Percentiles rank a stretch among this genome's conserved stretches.
Evolutionary conservation across 2,888 invertebrate species (phyloP).

Genomic region (Acronicta psi): DNA sequence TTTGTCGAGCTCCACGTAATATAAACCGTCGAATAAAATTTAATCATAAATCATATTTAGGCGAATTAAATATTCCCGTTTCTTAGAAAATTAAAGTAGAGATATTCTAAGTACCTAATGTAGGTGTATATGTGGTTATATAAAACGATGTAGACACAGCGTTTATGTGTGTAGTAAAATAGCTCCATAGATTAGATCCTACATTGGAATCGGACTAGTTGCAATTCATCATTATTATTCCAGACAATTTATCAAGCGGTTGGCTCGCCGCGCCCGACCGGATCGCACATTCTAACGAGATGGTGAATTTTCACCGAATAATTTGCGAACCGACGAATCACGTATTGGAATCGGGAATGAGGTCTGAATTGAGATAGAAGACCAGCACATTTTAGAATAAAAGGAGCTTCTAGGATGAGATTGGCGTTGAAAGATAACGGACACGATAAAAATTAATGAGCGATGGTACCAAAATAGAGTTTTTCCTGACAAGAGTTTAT

Average conservation of each 20-base stretch:
- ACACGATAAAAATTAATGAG: slow-evolving; percentile 58
- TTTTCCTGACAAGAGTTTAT: background rate
- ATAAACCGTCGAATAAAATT: slow-evolving; percentile 75
- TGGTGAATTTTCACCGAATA: slow-evolving; percentile 89
- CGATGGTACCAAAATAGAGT: slow-evolving; percentile 10
- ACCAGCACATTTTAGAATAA: slow-evolving; percentile 79
- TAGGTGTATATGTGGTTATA: slow-evolving; percentile 23
- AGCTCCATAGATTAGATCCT: slow-evolving; percentile 81
- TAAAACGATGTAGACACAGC: slow-evolving; percentile 22
- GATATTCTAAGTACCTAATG: slow-evolving; percentile 13
- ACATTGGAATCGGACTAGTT: slow-evolving; percentile 83
- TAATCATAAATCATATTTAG: slow-evolving; percentile 59
- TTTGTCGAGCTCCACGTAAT: slow-evolving; percentile 72
- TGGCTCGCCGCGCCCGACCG: slow-evolving; percentile 85
- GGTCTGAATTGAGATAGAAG: slow-evolving; percentile 87
- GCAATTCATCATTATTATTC: slow-evolving; percentile 90
- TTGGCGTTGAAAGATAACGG: slow-evolving; percentile 53
- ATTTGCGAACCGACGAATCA: slow-evolving; percentile 89
- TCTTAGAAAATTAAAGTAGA: slow-evolving; percentile 25
- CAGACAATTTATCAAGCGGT: slow-evolving; percentile 89
- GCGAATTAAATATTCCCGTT: slow-evolving; percentile 46
- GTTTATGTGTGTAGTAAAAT: slow-evolving; percentile 63
- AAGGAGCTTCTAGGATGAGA: slow-evolving; percentile 59
- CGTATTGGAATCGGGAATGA: slow-evolving; percentile 88
- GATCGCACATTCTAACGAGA: slow-evolving; percentile 89